Base-by-base conservation (phyloP, 2,888 invertebrate genomes). In the Mayetiola destructor region DNA sequence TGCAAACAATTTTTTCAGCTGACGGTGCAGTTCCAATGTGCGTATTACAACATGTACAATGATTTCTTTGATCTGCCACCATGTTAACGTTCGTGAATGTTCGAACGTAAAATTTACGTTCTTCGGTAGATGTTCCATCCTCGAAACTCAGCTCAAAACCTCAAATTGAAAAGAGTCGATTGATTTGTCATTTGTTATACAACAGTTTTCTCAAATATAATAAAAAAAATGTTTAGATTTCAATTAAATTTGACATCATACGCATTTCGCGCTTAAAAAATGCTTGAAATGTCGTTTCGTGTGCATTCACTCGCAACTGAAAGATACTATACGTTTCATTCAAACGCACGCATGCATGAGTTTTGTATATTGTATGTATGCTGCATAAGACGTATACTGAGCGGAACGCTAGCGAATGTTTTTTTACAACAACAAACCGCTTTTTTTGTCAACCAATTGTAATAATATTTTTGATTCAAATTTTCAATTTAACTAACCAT, bases 31-130 rank as follows among this genome's bases (percentile, higher is more conserved):
- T 82, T 32, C 88, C 88, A 64, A 88, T 75, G 65, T 88, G 88
- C 14, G 76, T 72, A 64, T 85, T 83, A 65, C 88, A 88, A 6
- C 83, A 79, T 12, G 86, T 81, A 65, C 88, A 88, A 64, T 88
- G 87, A 39, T 86, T 72, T 63, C 76, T 77, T 20, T 76, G 72
- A 60, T 73, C 76, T 58, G 79, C 77, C 27, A 87, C 74, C 9
- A 70, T 62, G 62, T 80, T 78, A 32, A 84, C 72, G 64, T 79
- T 81, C 76, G 74, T 67, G 67, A 76, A 80, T 62, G 74, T 75
- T 61, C 67, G 70, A 60, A 71, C 68, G 63, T 78, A 80, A 64
- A 73, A 75, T 30, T 67, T 67, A 42, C 73, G 74, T 64, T 80
- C 80, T 59, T 77, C 77, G 60, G 76, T 74, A 4, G 71, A 61